phyloP scores from a whole-genome alignment of 2,797 vertebrate species.

The Anableps anableps region DNA sequence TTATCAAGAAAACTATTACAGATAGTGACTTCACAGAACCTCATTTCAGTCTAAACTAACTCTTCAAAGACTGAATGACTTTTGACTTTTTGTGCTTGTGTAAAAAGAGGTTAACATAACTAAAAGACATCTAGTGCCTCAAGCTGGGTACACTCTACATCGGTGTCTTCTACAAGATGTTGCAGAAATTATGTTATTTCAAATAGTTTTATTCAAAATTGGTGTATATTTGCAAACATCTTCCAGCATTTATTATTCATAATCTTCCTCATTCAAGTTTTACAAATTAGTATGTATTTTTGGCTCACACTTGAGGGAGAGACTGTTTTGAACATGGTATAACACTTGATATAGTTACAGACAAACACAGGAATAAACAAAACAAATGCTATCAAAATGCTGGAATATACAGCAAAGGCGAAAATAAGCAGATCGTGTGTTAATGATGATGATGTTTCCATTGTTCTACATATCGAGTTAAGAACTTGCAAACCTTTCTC shows the following conservation, averaged over 20 bases:
- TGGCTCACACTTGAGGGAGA: constrained; percentile 69
- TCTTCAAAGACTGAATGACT: background rate
- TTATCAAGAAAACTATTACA: background rate
- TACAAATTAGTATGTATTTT: constrained; percentile 58
- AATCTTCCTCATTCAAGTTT: constrained; percentile 62
- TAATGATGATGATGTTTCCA: background rate
- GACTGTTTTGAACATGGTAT: constrained; percentile 45
- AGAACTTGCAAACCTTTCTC: constrained; percentile 13
- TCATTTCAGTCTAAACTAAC: background rate
- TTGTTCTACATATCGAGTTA: constrained; percentile 28
- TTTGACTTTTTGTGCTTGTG: background rate
- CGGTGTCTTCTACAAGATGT: background rate
- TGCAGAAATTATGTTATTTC: constrained; percentile 12
- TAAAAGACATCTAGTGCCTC: background rate
- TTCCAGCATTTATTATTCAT: constrained; percentile 55
- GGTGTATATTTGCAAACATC: constrained; percentile 65
- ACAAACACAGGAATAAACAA: constrained; percentile 38
- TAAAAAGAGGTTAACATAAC: background rate
- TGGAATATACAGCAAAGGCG: constrained; percentile 66
- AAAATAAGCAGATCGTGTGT: constrained; percentile 49
- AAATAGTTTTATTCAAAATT: constrained; percentile 71
- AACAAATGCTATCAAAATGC: constrained; percentile 38
- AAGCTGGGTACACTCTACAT: background rate
- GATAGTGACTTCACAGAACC: background rate
- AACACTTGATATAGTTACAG: constrained; percentile 57